Evolutionary conservation across 2,113 vertebrate genomes (phyloP).

Genomic region (Baryphthengus martii): DNA sequence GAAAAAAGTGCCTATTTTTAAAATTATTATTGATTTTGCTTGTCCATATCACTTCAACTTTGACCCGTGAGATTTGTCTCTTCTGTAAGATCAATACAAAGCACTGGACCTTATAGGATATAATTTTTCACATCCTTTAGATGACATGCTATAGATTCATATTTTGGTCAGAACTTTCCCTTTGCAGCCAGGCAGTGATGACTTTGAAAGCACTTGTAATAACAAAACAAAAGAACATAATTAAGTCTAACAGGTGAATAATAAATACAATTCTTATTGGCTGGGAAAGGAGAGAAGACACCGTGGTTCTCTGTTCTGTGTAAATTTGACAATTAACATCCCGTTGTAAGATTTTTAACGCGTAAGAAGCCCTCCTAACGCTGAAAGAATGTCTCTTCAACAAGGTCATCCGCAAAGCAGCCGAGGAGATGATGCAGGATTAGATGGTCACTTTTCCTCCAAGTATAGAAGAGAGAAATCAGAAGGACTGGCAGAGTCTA

Average conservation of each 20-base stretch:
- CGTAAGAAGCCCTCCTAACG: neutral
- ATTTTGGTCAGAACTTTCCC: constrained; percentile 12
- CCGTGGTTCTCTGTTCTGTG: neutral
- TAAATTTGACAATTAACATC: neutral
- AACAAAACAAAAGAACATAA: neutral
- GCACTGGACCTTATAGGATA: constrained; percentile 55
- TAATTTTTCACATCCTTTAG: constrained; percentile 58
- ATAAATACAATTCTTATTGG: neutral
- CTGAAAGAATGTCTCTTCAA: neutral
- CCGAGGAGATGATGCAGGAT: neutral
- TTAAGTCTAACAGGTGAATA: neutral
- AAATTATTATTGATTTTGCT: constrained; percentile 67
- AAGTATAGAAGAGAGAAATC: neutral
- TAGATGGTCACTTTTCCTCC: neutral
- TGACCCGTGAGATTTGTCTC: constrained; percentile 60
- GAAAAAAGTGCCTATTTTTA: constrained; percentile 30
- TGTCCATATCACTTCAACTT: constrained; percentile 56
- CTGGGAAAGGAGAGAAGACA: neutral
- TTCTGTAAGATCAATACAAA: constrained; percentile 58
- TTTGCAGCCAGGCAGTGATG: neutral
- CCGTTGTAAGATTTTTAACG: neutral
- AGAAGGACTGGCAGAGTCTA: neutral
- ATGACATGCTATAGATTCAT: neutral
- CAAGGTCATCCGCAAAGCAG: neutral
- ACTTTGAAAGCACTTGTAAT: neutral